Evolutionary conservation across 2,113 vertebrate species (phyloP).

Genomic region (Bufo bufo): DNA sequence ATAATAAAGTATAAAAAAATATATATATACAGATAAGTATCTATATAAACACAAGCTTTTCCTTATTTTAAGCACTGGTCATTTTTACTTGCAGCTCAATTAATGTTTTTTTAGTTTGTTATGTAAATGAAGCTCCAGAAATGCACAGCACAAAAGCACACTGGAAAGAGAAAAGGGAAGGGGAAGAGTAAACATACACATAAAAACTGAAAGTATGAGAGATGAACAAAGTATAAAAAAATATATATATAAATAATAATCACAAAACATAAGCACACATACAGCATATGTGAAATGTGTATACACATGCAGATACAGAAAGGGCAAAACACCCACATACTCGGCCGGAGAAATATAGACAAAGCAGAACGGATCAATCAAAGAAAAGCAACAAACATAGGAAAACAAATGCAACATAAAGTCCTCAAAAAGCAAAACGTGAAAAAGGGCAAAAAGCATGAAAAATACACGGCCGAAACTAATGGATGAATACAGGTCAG

Average conservation of each 20-base stretch:
- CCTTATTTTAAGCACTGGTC: too few species aligned
- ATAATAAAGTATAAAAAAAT: too few species aligned
- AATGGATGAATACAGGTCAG: not conserved
- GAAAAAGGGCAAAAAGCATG: not conserved
- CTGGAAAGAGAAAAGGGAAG: not conserved
- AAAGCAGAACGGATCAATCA: not conserved
- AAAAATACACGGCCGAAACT: not conserved
- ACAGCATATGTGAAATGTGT: not conserved
- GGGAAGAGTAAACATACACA: not conserved
- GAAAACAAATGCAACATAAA: not conserved
- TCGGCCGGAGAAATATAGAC: not conserved
- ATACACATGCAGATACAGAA: not conserved
- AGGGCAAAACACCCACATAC: not conserved
- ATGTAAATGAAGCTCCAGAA: not conserved
- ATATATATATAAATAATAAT: too few species aligned
- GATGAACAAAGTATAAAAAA: not conserved
- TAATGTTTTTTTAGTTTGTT: too few species aligned
- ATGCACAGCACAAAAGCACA: not conserved
- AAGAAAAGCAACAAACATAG: not conserved
- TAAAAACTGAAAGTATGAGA: not conserved
- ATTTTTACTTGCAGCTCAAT: too few species aligned
- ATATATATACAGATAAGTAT: too few species aligned
- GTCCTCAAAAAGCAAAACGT: not conserved
- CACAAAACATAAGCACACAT: not conserved
- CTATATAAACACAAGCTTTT: too few species aligned